Evolutionary conservation across 2,888 invertebrate species (phyloP), one percentile per base, ranked within the genome.

Genomic region (Idaea aversata): DNA sequence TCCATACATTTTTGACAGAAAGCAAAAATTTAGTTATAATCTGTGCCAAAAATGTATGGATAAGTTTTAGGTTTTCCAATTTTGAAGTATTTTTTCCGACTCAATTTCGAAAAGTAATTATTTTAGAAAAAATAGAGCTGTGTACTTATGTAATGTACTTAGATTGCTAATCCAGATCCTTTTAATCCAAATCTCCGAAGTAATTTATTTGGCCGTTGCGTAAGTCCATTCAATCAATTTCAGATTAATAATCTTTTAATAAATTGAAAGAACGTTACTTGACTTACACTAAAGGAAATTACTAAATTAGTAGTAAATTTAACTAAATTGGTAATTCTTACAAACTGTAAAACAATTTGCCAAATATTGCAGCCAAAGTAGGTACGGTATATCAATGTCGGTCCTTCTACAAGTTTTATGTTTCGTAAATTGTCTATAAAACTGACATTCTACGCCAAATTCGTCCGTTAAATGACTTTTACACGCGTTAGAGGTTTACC

Each of bases 401-500:
- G 36, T 34, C 16, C 16, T 57, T 47, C 4, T 10, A 70, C 63
- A 63, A 66, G 66, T 71, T 64, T 36, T 15, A 69, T 63, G 64
- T 67, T 68, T 47, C 47, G 47, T 13, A 47, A 47, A 47, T 47
- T 47, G 47, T 47, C 47, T 47, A 73, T 68, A 72, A 79, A 47
- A 47, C 47, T 47, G 63, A 63, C 67, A 66, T 65, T 68, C 62
- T 62, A 67, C 64, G 67, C 69, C 70, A 69, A 70, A 69, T 69
- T 70, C 61, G 68, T 69, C 66, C 70, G 70, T 72, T 66, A 62
- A 68, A 72, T 67, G 70, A 70, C 67, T 63, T 70, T 66, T 61
- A 64, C 65, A 66, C 68, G 68, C 72, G 69, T 72, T 72, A 71
- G 68, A 63, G 72, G 72, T 71, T 71, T 66, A 70, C 72, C 66